These are phyloP conservation scores for Pipistrellus pipistrellus DNA, from an alignment of 2,797 vertebrate species.

Conservation along the genomic window DNA sequence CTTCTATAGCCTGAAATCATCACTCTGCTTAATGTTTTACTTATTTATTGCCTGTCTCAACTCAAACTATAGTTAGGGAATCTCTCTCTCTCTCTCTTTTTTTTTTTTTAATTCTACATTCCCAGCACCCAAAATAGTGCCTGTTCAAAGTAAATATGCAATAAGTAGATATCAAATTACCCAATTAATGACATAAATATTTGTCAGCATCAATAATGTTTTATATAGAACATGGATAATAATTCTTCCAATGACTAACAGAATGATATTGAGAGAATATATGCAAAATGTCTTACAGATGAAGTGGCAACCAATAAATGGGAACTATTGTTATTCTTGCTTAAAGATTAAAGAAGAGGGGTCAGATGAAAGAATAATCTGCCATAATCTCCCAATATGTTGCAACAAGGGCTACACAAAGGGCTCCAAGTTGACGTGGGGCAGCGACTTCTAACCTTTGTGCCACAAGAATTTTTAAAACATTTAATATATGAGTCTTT, in stretches of 20 bases:
- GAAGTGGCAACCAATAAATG: neutral
- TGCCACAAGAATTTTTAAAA: neutral
- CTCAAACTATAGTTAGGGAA: neutral
- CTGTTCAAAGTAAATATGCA: neutral
- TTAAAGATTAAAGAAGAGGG: neutral
- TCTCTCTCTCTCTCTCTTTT: neutral
- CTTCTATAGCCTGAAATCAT: neutral
- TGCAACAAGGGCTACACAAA: neutral
- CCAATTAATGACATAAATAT: neutral
- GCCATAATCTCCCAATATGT: neutral
- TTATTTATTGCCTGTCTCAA: neutral
- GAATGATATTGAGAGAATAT: neutral
- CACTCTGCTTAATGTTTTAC: neutral
- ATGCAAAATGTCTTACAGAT: neutral
- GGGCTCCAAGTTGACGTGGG: neutral
- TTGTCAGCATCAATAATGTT: neutral
- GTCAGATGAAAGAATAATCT: neutral
- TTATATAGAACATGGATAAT: neutral
- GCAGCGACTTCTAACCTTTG: neutral
- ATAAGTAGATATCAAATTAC: neutral
- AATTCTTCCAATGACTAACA: neutral
- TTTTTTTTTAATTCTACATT: slow-evolving; percentile 1
- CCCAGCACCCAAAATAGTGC: neutral
- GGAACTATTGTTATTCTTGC: neutral
- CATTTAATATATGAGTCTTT: no score